Conservation (phyloP, 1,140 invertebrate species). For the Telenomus remus region DNA sequence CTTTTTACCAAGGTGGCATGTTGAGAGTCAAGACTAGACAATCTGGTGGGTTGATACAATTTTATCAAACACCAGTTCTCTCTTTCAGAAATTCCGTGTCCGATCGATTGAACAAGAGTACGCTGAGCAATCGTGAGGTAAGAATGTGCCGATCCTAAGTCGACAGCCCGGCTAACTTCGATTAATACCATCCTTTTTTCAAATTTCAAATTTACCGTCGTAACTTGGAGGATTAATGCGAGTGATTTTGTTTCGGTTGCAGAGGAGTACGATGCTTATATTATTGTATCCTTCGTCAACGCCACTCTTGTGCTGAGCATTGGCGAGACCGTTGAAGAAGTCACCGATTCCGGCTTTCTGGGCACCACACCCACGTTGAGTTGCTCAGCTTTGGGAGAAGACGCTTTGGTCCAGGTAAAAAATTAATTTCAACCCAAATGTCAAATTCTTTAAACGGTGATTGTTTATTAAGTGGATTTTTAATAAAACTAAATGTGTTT, state of each 20-base stretch:
- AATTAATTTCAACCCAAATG: background rate
- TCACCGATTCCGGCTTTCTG: conserved; percentile 98
- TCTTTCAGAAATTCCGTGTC: conserved; percentile 77
- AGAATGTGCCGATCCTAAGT: conserved; percentile 48
- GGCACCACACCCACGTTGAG: conserved; percentile 98
- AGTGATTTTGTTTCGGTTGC: conserved; percentile 79
- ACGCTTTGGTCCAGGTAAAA: conserved; percentile 95
- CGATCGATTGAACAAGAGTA: conserved; percentile 70
- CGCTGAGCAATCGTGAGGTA: conserved; percentile 70
- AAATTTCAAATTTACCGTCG: too few species aligned
- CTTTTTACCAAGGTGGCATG: conserved; percentile 15
- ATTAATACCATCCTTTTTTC: too few species aligned
- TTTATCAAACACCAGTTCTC: conserved; percentile 83
- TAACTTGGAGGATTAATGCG: background rate
- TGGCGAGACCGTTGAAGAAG: conserved; percentile 99
- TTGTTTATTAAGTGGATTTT: too few species aligned
- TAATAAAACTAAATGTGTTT: background rate
- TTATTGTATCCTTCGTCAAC: conserved; percentile 99
- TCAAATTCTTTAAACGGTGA: too few species aligned
- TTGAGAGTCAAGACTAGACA: conserved; percentile 69
- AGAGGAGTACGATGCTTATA: conserved; percentile 99
- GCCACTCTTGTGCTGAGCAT: conserved; percentile 99
- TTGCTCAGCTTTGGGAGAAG: conserved; percentile 97
- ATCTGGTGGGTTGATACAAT: conserved; percentile 76
- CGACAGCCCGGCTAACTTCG: too few species aligned